Evolutionary conservation across 2,113 vertebrate genomes (phyloP), one percentile per base, ranked within the genome.

Genomic region (Eubucco bourcierii): DNA sequence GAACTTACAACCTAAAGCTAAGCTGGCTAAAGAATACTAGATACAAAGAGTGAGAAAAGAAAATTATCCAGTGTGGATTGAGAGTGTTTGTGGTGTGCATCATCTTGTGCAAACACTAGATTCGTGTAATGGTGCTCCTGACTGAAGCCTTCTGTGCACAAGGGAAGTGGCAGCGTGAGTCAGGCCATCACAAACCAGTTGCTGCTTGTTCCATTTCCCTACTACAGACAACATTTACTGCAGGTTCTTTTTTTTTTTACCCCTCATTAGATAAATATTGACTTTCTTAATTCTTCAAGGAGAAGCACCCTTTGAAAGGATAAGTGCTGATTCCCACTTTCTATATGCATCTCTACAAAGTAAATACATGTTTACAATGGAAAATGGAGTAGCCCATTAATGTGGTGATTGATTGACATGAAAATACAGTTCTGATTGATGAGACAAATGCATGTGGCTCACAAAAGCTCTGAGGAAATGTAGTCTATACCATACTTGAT

Each of bases 211-310:
- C 81, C 44, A 23, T 60, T 16, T 82, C 15, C 29, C 63, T 82
- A 4, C 39, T 75, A 46, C 60, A 64, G 50, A 53, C 39, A 79
- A 37, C 5, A 20, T 24, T 80, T 70, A n/a, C 46, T 19, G 81
- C 18, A 1, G 27, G 21, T 24, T 50, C 5, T 53, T 52, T 31
- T 29, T 60, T 72, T 80, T 71, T 33, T 71, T 18, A 33, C 67
- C 10, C 63, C 3, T 87, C 15, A 31, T 78, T 81, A 80, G 33
- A 67, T 72, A 83, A 95, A 90, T 84, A 90, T 21, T 93, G 91
- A 76, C 59, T 94, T 91, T 73, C 46, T 93, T 67, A 47, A 2
- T 67, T 70, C 65, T 78, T 81, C 46, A 47, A 10, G 28, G 31
- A 24, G 28, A 60, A 87, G n/a, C 25, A 31, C 33, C 23, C 17